A percentile compares a stretch with the other conserved stretches of the same genome.
phyloP scores from a whole-genome alignment of 2,113 vertebrate species.

The Periophthalmodon schlosseri region DNA sequence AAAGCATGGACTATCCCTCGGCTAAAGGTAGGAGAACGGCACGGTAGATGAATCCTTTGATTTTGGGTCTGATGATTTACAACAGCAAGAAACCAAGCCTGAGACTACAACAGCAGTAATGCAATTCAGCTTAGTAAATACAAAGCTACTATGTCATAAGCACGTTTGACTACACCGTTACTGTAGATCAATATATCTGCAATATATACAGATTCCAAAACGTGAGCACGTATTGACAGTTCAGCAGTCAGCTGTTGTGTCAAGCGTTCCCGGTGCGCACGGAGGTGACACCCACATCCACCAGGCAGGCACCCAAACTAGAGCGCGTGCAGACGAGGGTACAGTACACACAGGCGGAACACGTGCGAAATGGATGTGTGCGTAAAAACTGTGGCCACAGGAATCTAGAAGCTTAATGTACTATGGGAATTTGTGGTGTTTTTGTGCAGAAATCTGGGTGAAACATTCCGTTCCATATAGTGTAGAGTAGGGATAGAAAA shows the following conservation, averaged over 20 bases:
- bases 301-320: neutral
- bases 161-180: too few species aligned
- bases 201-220: neutral
- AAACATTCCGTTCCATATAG: neutral
- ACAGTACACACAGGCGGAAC: conserved; percentile 11
- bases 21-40: conserved; percentile 82
- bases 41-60: neutral
- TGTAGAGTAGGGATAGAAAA: neutral
- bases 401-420: neutral
- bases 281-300: conserved; percentile 63
- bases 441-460: neutral
- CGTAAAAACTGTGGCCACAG: conserved; percentile 9
- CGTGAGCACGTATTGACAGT: neutral
- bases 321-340: neutral
- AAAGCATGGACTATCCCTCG: conserved; percentile 91
- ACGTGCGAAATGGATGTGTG: conserved; percentile 4
- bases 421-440: neutral
- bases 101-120: neutral
- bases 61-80: neutral
- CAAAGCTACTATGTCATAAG: neutral
- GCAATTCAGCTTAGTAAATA: neutral
- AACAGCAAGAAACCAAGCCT: neutral
- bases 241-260: conserved; percentile 62
- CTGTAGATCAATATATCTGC: neutral
- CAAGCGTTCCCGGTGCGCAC: conserved; percentile 48